Evolutionary conservation across 2,113 vertebrate species (phyloP).

Genomic region (Poicephalus gulielmi): DNA sequence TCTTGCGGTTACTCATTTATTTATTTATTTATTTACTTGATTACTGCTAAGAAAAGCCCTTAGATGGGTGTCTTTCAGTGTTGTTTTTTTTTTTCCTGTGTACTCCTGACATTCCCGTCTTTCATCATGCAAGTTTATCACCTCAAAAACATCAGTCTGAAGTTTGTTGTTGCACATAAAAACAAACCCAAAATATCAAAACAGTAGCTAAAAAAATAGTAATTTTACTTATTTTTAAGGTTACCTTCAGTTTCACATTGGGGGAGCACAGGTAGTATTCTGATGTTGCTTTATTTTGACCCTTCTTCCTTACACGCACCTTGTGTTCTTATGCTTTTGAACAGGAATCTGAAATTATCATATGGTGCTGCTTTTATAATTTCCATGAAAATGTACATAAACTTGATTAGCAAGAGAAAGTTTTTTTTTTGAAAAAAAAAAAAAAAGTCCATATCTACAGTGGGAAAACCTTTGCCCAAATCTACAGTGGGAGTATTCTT

Average conservation of each 20-base stretch:
- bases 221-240: not conserved
- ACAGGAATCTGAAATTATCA: not conserved
- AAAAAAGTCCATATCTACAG: not conserved
- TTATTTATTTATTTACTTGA: not conserved
- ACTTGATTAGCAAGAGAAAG: not conserved
- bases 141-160: not conserved
- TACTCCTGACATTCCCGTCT: not conserved
- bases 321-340: not conserved
- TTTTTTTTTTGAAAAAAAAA: not conserved
- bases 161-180: not conserved
- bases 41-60: not conserved
- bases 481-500: not conserved
- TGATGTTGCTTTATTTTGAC: not conserved
- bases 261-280: not conserved
- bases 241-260: not conserved
- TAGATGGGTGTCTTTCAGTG: not conserved
- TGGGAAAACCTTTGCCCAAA: not conserved
- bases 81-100: not conserved
- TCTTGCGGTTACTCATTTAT: not conserved
- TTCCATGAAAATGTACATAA: not conserved
- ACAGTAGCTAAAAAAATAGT: not conserved
- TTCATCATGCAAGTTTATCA: not conserved
- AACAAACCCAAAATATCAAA: not conserved
- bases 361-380: not conserved
- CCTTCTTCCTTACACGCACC: not conserved